These are phyloP conservation scores for Neodiprion lecontei DNA, from an alignment of 1,140 invertebrate species.

Conservation along the genomic window DNA sequence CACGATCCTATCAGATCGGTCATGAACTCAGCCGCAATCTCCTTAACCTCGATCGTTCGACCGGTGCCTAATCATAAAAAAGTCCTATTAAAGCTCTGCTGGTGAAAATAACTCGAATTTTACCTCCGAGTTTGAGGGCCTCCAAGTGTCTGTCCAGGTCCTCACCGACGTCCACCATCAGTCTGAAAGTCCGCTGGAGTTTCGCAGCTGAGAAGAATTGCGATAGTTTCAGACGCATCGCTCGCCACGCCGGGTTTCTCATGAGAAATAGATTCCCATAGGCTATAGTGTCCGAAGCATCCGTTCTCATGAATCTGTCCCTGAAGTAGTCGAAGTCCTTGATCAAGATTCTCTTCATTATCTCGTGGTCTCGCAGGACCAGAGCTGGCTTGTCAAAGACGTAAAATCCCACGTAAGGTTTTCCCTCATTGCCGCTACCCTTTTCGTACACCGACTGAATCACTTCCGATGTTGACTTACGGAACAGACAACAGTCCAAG, in stretches of 20 bases:
- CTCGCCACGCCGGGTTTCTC: constrained; percentile 63
- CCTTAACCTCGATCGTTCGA: constrained; percentile 52
- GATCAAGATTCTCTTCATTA: constrained; percentile 63
- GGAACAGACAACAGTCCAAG: constrained; percentile 29
- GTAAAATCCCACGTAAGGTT: constrained; percentile 51
- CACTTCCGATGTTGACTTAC: constrained; percentile 31
- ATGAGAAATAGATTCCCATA: constrained; percentile 50
- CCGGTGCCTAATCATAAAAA: neutral
- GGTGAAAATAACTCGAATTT: neutral
- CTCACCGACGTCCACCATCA: constrained; percentile 48
- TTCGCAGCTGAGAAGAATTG: constrained; percentile 68
- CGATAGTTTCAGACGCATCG: constrained; percentile 63
- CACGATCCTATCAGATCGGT: constrained; percentile 61
- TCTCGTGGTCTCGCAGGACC: constrained; percentile 63
- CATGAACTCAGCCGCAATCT: constrained; percentile 51
- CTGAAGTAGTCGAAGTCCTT: constrained; percentile 66
- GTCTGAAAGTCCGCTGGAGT: constrained; percentile 65
- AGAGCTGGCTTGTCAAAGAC: constrained; percentile 56
- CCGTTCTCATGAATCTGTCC: constrained; percentile 38
- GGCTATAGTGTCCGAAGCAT: constrained; percentile 35
- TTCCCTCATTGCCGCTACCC: neutral
- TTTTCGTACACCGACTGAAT: constrained; percentile 40
- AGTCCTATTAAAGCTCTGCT: neutral
- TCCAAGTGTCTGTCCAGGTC: constrained; percentile 42
- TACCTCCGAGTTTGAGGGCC: constrained; percentile 21